A percentile compares a stretch with the other conserved stretches of the same genome.
Evolutionary conservation across 1,140 invertebrate species (phyloP).

Genomic region (Philotrypesis tridentata): DNA sequence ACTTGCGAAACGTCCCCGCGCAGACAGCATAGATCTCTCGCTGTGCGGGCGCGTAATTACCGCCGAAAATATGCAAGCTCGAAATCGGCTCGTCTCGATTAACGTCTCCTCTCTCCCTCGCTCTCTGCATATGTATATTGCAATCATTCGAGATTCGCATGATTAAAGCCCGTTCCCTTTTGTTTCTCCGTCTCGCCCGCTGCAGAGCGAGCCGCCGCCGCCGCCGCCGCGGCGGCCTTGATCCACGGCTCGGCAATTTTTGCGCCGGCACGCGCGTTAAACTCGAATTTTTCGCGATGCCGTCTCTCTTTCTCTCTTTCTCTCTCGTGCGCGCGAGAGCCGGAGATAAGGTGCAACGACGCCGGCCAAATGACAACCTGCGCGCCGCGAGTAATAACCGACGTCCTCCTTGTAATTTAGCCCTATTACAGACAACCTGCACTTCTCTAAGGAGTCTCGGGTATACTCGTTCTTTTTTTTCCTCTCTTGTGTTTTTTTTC

Average conservation of each 20-base stretch:
- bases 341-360: slow-evolving; percentile 20
- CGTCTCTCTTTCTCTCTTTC: not conserved
- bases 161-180: not conserved
- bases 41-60: no score
- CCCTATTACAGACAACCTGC: slow-evolving; percentile 34
- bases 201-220: no score
- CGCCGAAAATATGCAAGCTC: no score
- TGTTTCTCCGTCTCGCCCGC: not conserved
- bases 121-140: no score
- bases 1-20: slow-evolving; percentile 1
- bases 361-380: slow-evolving; percentile 37
- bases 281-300: slow-evolving; percentile 36
- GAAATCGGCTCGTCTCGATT: not conserved
- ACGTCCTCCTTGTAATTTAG: slow-evolving; percentile 45
- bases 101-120: no score
- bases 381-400: slow-evolving; percentile 30
- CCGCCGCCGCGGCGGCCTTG: slow-evolving; percentile 33
- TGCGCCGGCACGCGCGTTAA: slow-evolving; percentile 8
- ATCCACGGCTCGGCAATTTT: slow-evolving; percentile 12
- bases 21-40: not conserved
- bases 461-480: not conserved
- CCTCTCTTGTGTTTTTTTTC: no score
- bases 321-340: not conserved
- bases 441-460: slow-evolving; percentile 27
- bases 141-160: slow-evolving; percentile 3